Evolutionary conservation across 1,140 invertebrate species (phyloP).

Genomic region (Drosophila lowei): DNA sequence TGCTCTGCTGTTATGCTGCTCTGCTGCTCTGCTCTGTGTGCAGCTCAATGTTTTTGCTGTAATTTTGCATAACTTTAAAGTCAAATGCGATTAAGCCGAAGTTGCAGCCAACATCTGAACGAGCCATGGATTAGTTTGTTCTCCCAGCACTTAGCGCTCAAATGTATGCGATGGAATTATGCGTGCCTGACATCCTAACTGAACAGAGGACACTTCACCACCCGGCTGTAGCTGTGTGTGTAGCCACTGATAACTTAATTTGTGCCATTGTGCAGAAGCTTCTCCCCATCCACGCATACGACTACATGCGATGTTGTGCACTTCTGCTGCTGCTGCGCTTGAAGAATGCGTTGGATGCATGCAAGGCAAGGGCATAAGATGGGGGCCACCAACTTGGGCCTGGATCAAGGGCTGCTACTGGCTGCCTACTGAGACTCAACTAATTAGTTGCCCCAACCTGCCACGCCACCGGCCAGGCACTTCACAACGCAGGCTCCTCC

Average conservation of each 20-base stretch:
- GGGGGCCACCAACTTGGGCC: constrained; percentile 17
- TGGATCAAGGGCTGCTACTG: constrained; percentile 14
- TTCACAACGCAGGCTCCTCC: not conserved
- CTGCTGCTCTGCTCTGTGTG: not conserved
- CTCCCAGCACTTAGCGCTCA: constrained; percentile 7
- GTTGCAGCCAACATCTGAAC: constrained; percentile 21
- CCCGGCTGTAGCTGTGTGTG: constrained; percentile 1
- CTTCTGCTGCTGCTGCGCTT: too few species aligned
- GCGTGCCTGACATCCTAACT: constrained; percentile 37
- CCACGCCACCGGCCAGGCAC: not conserved
- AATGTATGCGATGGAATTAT: constrained; percentile 51
- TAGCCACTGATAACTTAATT: constrained; percentile 49
- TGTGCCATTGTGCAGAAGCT: constrained; percentile 14
- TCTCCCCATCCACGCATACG: too few species aligned
- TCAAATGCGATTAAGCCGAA: constrained; percentile 60
- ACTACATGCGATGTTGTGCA: too few species aligned
- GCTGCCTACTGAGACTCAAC: constrained; percentile 18
- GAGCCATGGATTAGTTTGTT: constrained; percentile 29
- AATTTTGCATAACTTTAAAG: constrained; percentile 59
- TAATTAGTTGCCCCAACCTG: constrained; percentile 39
- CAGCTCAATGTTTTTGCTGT: constrained; percentile 34
- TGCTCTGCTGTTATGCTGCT: too few species aligned
- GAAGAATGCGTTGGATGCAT: too few species aligned
- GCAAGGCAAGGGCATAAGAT: too few species aligned
- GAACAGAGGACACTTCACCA: constrained; percentile 1